These are phyloP conservation scores for Mobula hypostoma DNA, from an alignment of 2,113 vertebrate genomes.

Conservation along the genomic window DNA sequence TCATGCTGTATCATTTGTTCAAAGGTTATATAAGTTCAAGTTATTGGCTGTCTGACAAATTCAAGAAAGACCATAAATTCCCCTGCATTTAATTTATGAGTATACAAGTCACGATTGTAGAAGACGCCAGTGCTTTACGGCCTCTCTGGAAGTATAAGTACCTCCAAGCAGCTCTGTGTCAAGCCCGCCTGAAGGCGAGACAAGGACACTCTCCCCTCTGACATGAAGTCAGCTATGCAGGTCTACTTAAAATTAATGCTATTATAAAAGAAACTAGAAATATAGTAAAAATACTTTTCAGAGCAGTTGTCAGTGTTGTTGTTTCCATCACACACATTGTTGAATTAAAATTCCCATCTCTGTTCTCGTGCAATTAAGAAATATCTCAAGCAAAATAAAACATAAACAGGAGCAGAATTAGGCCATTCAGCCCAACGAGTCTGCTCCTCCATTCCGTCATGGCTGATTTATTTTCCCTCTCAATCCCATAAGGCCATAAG, in stretches of 20 bases:
- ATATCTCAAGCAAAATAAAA: too few species aligned
- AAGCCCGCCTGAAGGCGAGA: neutral
- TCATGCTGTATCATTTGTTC: too few species aligned
- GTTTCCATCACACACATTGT: too few species aligned
- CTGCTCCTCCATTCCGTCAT: too few species aligned
- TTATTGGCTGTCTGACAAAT: neutral
- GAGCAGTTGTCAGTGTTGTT: too few species aligned
- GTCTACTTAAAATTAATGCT: neutral
- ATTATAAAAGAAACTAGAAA: neutral
- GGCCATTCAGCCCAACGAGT: too few species aligned
- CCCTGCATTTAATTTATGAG: neutral
- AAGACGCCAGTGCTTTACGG: neutral
- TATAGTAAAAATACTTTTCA: neutral
- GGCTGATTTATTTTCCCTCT: too few species aligned
- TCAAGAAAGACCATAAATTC: neutral
- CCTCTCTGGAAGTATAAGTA: neutral
- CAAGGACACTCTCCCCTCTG: neutral
- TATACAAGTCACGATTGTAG: neutral
- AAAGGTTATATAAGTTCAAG: neutral
- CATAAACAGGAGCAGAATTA: too few species aligned
- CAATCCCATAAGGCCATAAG: too few species aligned
- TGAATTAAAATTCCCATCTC: neutral
- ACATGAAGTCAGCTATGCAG: neutral
- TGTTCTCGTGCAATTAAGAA: too few species aligned
- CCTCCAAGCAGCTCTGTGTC: neutral